phyloP scores from a whole-genome alignment of 2,888 invertebrate species.

The Ornithoptera alexandrae region DNA sequence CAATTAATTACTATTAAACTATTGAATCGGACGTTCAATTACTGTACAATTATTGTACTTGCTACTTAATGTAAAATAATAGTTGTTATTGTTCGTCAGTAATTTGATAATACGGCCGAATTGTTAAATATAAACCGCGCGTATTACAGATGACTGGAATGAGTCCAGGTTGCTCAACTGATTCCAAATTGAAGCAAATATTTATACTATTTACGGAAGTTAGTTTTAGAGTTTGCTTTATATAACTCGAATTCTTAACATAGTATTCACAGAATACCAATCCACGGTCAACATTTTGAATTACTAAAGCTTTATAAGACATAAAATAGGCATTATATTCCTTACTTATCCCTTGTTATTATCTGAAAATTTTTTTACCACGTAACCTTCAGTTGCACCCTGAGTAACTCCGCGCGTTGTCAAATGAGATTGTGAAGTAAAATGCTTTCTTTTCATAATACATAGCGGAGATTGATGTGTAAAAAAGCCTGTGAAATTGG shows the following conservation, averaged over 20 bases:
- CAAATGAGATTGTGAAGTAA: slow-evolving; percentile 40
- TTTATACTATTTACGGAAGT: neutral
- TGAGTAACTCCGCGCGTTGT: slow-evolving; percentile 25
- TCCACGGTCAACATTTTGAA: neutral
- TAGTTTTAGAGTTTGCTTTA: neutral
- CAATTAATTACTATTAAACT: slow-evolving; percentile 24
- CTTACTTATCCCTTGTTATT: neutral
- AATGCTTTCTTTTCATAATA: slow-evolving; percentile 65
- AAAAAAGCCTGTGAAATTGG: slow-evolving; percentile 76
- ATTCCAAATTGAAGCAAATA: slow-evolving; percentile 1
- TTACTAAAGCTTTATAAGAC: too few species aligned
- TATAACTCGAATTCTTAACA: neutral
- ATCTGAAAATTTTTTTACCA: neutral
- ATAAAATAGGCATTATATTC: neutral
- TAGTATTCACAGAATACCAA: too few species aligned
- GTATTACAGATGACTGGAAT: neutral
- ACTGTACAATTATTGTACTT: slow-evolving; percentile 12
- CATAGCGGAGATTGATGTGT: slow-evolving; percentile 74
- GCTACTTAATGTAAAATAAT: neutral
- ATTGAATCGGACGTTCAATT: slow-evolving; percentile 19
- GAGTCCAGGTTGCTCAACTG: neutral
- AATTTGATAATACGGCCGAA: neutral
- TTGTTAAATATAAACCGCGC: neutral
- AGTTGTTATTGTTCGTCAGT: neutral
- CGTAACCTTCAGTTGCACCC: slow-evolving; percentile 5